These are phyloP conservation scores for Dermolepida albohirtum DNA, from an alignment of 2,888 invertebrate species.

Conservation along the genomic window DNA sequence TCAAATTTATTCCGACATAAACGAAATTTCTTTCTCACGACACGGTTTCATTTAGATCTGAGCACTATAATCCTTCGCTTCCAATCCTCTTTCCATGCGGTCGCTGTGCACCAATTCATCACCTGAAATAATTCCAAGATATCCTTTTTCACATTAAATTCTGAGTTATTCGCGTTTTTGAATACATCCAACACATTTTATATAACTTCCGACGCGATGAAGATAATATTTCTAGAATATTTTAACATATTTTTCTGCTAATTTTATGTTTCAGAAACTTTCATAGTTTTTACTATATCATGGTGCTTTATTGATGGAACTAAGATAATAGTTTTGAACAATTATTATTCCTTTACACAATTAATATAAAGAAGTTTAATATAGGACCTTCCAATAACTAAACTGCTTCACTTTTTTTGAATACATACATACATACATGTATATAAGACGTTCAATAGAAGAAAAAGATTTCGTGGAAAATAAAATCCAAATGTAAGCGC, in stretches of 20 bases:
- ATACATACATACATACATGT: too few species aligned
- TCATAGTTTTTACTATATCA: too few species aligned
- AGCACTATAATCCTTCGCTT: slow-evolving; percentile 25
- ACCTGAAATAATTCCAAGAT: slow-evolving; percentile 33
- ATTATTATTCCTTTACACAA: too few species aligned
- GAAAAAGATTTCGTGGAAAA: too few species aligned
- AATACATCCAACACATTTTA: slow-evolving; percentile 16
- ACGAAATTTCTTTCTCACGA: slow-evolving; percentile 6
- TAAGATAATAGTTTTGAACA: too few species aligned
- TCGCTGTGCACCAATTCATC: slow-evolving; percentile 31
- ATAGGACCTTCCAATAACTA: too few species aligned
- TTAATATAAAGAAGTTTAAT: too few species aligned
- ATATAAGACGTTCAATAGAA: too few species aligned
- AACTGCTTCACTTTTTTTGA: too few species aligned
- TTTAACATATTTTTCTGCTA: slow-evolving; percentile 9
- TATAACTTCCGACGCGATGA: slow-evolving; percentile 10
- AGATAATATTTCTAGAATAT: slow-evolving; percentile 29
- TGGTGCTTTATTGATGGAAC: too few species aligned
- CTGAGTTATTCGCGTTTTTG: slow-evolving; percentile 19
- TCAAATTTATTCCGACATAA: slow-evolving; percentile 29
- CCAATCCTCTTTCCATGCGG: slow-evolving; percentile 16
- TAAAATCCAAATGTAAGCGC: too few species aligned
- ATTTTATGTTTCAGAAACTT: too few species aligned
- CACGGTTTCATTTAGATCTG: slow-evolving; percentile 17
- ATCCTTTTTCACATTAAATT: slow-evolving; percentile 32